These are phyloP conservation scores for Charina bottae DNA, from an alignment of 2,113 vertebrate species.

Conservation along the genomic window DNA sequence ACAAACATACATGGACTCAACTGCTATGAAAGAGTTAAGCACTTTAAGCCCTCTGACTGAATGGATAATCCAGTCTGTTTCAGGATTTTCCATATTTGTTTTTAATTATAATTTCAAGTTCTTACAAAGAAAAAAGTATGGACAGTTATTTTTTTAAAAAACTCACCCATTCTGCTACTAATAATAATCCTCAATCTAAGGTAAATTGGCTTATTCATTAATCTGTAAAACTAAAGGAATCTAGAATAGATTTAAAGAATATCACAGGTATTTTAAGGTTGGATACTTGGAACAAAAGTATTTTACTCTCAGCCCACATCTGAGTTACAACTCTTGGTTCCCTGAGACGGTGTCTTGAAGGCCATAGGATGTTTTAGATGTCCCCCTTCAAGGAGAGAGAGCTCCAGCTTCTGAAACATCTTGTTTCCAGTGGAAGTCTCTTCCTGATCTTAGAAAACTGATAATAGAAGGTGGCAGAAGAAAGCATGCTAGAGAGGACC, in stretches of 20 bases:
- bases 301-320: background rate
- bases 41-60: background rate
- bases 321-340: background rate
- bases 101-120: background rate
- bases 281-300: background rate
- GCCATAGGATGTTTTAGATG: background rate
- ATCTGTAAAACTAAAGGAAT: background rate
- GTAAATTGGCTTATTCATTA: background rate
- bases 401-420: background rate
- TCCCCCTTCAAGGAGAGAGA: background rate
- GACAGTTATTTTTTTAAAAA: background rate
- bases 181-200: background rate
- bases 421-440: background rate
- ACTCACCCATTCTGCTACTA: background rate
- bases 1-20: background rate
- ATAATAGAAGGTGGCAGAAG: background rate
- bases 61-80: background rate
- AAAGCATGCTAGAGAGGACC: background rate
- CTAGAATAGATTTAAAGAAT: background rate
- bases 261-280: background rate
- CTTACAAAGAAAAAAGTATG: background rate
- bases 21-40: background rate
- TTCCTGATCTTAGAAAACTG: background rate
- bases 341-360: too few species aligned
- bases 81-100: background rate